Conservation (phyloP, 2,888 invertebrate genomes). For the Liodrosophila aerea region DNA sequence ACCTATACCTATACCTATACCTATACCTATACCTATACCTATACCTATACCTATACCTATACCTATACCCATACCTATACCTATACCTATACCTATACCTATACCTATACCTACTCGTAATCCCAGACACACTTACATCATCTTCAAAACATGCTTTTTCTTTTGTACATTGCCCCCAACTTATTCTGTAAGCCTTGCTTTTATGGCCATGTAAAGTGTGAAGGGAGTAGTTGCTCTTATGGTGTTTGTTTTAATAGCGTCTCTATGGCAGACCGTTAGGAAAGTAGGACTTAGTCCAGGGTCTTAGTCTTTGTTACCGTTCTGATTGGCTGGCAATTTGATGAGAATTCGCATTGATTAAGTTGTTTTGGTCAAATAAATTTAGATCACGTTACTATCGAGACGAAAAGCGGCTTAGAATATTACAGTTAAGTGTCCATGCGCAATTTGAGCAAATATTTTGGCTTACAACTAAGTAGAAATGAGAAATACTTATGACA, state of each 20-base stretch:
- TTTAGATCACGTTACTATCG: conserved; percentile 21
- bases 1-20: too few species aligned
- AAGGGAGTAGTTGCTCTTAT: conserved; percentile 8
- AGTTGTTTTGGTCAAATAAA: conserved; percentile 18
- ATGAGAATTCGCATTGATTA: conserved; percentile 37
- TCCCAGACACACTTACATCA: conserved; percentile 33
- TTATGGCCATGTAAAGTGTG: conserved; percentile 16
- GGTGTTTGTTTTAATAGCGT: conserved; percentile 43
- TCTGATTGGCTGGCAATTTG: conserved; percentile 42
- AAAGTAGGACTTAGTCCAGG: conserved; percentile 23
- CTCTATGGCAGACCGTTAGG: conserved; percentile 33
- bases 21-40: too few species aligned
- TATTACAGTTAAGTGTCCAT: conserved; percentile 39
- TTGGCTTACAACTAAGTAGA: conserved; percentile 1
- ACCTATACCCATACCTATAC: too few species aligned
- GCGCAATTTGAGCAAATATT: conserved; percentile 24
- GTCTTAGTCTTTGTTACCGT: conserved; percentile 44
- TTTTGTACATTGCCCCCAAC: conserved; percentile 43
- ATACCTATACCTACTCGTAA: background rate
- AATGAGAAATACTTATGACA: background rate
- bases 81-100: too few species aligned
- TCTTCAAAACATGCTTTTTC: too few species aligned
- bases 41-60: too few species aligned
- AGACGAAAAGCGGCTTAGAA: conserved; percentile 43
- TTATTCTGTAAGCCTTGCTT: conserved; percentile 19